Percentiles rank a stretch among this genome's conserved stretches.
These are phyloP conservation scores for Rafetus swinhoei DNA, from an alignment of 2,113 vertebrate species.

Conservation along the genomic window DNA sequence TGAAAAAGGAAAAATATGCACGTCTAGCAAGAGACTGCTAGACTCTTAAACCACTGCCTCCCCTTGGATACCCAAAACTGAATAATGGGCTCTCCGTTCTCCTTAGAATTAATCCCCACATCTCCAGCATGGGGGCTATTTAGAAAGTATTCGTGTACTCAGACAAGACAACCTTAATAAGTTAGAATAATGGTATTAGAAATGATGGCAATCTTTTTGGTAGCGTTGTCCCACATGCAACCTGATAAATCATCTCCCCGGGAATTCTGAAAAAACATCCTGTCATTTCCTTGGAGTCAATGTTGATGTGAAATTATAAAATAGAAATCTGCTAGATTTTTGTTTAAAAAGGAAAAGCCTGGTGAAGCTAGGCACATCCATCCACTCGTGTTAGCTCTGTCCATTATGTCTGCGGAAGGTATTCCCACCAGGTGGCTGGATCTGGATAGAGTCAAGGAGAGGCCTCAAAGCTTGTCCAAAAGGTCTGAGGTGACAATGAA, in stretches of 20 bases:
- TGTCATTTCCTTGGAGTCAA: slow-evolving; percentile 73
- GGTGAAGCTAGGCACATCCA: slow-evolving; percentile 64
- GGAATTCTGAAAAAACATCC: slow-evolving; percentile 70
- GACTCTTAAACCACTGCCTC: neutral
- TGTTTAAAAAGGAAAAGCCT: slow-evolving; percentile 82
- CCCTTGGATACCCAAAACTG: neutral
- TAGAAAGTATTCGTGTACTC: slow-evolving; percentile 74
- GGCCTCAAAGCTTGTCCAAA: slow-evolving; percentile 94
- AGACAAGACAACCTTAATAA: slow-evolving; percentile 79
- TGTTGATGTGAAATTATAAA: slow-evolving; percentile 82
- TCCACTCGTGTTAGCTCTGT: slow-evolving; percentile 84
- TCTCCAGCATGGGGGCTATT: slow-evolving; percentile 59
- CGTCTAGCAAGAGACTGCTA: slow-evolving; percentile 15
- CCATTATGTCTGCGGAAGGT: slow-evolving; percentile 86
- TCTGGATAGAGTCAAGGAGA: slow-evolving; percentile 87
- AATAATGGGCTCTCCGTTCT: neutral
- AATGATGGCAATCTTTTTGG: slow-evolving; percentile 74
- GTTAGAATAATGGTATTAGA: slow-evolving; percentile 79
- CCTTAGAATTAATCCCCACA: slow-evolving; percentile 57
- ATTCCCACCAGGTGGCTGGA: slow-evolving; percentile 89
- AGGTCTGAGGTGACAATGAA: slow-evolving; percentile 81
- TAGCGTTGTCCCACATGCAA: slow-evolving; percentile 75
- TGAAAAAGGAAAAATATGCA: slow-evolving; percentile 3
- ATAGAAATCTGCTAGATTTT: slow-evolving; percentile 80
- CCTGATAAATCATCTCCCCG: slow-evolving; percentile 75